These are phyloP conservation scores for Tenthredo scrophulariae DNA, from an alignment of 2,888 invertebrate genomes.

Conservation along the genomic window DNA sequence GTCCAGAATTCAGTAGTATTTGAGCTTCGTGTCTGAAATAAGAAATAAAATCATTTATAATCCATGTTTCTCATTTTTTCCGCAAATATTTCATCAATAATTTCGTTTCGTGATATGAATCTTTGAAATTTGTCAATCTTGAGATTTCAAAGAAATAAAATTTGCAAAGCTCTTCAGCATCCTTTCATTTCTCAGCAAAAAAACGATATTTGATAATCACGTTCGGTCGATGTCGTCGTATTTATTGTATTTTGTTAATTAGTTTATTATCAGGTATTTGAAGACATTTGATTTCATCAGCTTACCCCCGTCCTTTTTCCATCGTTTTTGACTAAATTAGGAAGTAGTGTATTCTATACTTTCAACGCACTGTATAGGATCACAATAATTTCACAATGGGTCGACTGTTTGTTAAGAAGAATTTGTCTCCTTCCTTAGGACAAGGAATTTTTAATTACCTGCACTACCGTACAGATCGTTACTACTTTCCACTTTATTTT, in stretches of 20 bases:
- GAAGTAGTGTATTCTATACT: neutral
- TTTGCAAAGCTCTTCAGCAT: neutral
- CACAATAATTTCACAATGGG: neutral
- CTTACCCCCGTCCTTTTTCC: conserved; percentile 46
- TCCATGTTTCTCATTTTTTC: neutral
- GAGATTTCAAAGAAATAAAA: neutral
- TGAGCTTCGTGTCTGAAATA: conserved; percentile 28
- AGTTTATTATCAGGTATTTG: neutral
- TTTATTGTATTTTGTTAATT: neutral
- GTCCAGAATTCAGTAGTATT: conserved; percentile 24
- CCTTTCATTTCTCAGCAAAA: neutral
- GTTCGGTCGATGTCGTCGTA: neutral
- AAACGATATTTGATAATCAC: neutral
- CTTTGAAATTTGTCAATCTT: too few species aligned
- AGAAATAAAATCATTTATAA: neutral
- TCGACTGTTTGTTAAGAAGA: neutral
- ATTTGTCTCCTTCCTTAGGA: neutral
- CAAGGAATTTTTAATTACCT: neutral
- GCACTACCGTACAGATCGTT: neutral
- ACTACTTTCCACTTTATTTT: neutral
- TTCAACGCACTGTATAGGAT: neutral
- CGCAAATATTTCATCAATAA: too few species aligned
- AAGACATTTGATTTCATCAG: conserved; percentile 1
- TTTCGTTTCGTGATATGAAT: neutral
- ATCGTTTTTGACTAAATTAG: neutral